Evolutionary conservation across 1,140 invertebrate species (phyloP).

Genomic region (Drosophila chauvacae): DNA sequence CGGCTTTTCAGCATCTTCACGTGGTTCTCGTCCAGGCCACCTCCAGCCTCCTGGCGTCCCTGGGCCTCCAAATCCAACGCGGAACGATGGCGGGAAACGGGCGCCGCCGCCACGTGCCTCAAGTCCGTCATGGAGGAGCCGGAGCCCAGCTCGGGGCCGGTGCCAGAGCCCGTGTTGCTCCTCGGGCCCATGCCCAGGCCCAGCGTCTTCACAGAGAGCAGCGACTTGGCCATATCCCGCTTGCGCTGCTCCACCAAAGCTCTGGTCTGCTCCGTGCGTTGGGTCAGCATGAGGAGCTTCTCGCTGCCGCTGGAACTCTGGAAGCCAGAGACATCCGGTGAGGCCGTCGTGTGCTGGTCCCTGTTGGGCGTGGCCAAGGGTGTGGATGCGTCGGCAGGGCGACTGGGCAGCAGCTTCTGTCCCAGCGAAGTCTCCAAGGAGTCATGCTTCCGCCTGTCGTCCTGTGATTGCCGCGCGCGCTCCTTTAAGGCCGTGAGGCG

Average conservation of each 20-base stretch:
- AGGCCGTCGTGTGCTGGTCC: constrained; percentile 36
- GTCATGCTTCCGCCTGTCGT: constrained; percentile 28
- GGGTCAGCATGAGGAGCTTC: constrained; percentile 85
- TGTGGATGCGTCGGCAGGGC: constrained; percentile 35
- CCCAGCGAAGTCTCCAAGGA: constrained; percentile 59
- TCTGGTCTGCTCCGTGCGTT: constrained; percentile 86
- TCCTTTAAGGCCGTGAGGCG: constrained; percentile 62
- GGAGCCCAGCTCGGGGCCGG: constrained; percentile 62
- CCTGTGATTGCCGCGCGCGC: constrained; percentile 56
- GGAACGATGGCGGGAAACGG: constrained; percentile 73
- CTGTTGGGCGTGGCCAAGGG: constrained; percentile 43
- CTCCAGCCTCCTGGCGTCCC: constrained; percentile 3
- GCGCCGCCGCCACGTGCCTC: constrained; percentile 24
- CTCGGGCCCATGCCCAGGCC: constrained; percentile 54
- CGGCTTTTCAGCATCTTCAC: constrained; percentile 63
- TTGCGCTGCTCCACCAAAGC: constrained; percentile 70
- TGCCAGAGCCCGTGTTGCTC: not conserved
- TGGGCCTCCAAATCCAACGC: constrained; percentile 68
- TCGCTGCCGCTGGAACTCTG: constrained; percentile 79
- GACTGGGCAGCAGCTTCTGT: constrained; percentile 37
- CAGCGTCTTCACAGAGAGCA: constrained; percentile 49
- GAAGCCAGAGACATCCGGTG: constrained; percentile 1
- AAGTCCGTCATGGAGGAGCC: constrained; percentile 82
- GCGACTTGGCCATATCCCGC: constrained; percentile 61
- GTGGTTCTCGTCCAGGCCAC: constrained; percentile 50